phyloP scores from a whole-genome alignment of 2,888 invertebrate species.

The Orchesella flavescens region DNA sequence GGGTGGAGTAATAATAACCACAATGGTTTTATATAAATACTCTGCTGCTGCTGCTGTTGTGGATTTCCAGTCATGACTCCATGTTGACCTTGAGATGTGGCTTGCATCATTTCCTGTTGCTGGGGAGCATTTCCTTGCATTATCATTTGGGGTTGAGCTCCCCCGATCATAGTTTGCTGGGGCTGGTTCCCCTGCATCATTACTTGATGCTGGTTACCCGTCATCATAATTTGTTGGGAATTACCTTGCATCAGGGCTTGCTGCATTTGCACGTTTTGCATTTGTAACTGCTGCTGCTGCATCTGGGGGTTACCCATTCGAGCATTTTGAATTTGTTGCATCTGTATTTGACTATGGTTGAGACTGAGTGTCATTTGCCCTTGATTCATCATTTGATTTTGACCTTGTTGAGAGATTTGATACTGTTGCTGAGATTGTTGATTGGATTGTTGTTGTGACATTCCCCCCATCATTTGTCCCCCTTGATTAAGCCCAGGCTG shows the following conservation, averaged over 20 bases:
- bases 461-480: slow-evolving; percentile 35
- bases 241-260: slow-evolving; percentile 50
- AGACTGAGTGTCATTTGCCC: slow-evolving; percentile 49
- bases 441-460: slow-evolving; percentile 51
- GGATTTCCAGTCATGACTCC: slow-evolving; percentile 19
- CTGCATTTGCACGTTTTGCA: slow-evolving; percentile 65
- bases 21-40: slow-evolving; percentile 4
- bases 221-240: slow-evolving; percentile 53
- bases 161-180: slow-evolving; percentile 34
- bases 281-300: slow-evolving; percentile 52
- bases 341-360: slow-evolving; percentile 53
- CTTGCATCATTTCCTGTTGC: slow-evolving; percentile 52
- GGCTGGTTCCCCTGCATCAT: slow-evolving; percentile 48
- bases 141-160: slow-evolving; percentile 60
- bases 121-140: slow-evolving; percentile 52
- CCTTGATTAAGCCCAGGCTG: slow-evolving; percentile 52
- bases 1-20: neutral
- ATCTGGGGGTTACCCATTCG: slow-evolving; percentile 59
- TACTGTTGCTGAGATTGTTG: slow-evolving; percentile 72
- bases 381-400: slow-evolving; percentile 61
- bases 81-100: slow-evolving; percentile 61
- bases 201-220: slow-evolving; percentile 33
- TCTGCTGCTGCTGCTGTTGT: slow-evolving; percentile 64
- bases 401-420: slow-evolving; percentile 74
- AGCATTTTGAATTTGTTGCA: slow-evolving; percentile 49